phyloP scores from a whole-genome alignment of 2,113 vertebrate species.

The Nicator chloris region DNA sequence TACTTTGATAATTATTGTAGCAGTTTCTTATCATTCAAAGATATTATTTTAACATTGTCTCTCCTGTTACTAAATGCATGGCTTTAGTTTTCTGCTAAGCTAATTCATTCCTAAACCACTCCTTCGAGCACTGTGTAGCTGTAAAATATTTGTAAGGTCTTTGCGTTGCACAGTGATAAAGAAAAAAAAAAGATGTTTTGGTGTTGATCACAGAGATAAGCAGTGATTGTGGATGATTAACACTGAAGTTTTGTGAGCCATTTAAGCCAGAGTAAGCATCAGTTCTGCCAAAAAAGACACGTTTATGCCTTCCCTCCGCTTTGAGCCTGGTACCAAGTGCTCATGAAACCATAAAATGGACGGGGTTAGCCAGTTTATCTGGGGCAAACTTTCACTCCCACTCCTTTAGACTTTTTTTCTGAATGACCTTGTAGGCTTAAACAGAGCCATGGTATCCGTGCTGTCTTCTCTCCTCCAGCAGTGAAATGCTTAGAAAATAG shows the following conservation, averaged over 20 bases:
- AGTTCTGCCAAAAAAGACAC: neutral
- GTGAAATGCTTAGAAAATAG: neutral
- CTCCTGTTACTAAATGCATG: neutral
- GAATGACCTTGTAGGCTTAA: neutral
- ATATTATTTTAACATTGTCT: neutral
- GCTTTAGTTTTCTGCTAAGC: neutral
- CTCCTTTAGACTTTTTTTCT: neutral
- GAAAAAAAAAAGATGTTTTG: neutral
- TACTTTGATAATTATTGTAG: neutral
- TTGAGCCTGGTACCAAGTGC: neutral
- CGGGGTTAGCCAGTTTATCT: neutral
- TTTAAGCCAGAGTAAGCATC: neutral
- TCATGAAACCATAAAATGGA: neutral
- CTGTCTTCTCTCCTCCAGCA: neutral
- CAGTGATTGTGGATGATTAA: neutral
- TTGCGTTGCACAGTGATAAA: neutral
- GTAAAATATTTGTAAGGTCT: neutral
- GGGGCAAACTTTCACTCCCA: neutral
- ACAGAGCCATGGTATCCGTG: neutral
- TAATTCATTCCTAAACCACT: neutral
- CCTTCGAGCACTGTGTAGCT: rapidly evolving
- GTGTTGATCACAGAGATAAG: neutral
- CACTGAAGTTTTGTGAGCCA: neutral
- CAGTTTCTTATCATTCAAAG: neutral
- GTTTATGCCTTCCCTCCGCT: neutral